Evolutionary conservation across 53 echinoderm and acorn worm genomes (phyloP), one percentile per base, ranked within the genome.

Genomic region (Astropecten irregularis): DNA sequence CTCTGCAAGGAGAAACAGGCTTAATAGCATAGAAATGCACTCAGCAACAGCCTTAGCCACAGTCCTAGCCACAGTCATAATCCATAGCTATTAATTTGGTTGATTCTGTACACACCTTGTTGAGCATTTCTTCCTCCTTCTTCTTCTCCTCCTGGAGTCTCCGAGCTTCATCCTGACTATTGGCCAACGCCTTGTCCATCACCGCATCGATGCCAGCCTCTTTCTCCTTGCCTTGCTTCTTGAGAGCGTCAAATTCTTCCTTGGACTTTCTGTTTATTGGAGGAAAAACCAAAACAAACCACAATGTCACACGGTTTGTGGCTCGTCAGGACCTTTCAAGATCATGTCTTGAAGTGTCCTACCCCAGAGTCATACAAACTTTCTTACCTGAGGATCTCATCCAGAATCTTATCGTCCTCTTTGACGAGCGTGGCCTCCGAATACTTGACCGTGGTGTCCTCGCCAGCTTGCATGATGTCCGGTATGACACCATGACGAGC

Each of bases 71-170:
- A n/a, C n/a, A n/a, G n/a, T n/a, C n/a, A n/a, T n/a, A n/a, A n/a
- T n/a, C n/a, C n/a, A n/a, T n/a, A n/a, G n/a, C n/a, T n/a, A n/a
- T n/a, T n/a, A n/a, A n/a, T n/a, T n/a, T n/a, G n/a, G n/a, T n/a
- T n/a, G n/a, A n/a, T n/a, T n/a, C n/a, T n/a, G n/a, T n/a, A n/a
- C 76, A 55, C 64, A 93, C 96, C 91, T 93, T 91, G 60, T 83
- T 86, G n/a, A 96, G 37, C 29, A 96, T 84, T n/a, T 89, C 93
- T 4, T 91, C 91, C 48, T 96, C 96, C 44, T 84, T 89, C 50
- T 87, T 33, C 26, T 89, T 89, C 9, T 93, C 91, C 7, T 47
- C 66, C 58, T 91, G 59, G 13, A 96, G 77, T 69, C 93, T 66
- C 36, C 83, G n/a, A 15, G 88, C 91, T 18, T 92, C 92, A 21